Conservation (phyloP, 2,888 invertebrate species). For the Rotaria magnacalcarata region DNA sequence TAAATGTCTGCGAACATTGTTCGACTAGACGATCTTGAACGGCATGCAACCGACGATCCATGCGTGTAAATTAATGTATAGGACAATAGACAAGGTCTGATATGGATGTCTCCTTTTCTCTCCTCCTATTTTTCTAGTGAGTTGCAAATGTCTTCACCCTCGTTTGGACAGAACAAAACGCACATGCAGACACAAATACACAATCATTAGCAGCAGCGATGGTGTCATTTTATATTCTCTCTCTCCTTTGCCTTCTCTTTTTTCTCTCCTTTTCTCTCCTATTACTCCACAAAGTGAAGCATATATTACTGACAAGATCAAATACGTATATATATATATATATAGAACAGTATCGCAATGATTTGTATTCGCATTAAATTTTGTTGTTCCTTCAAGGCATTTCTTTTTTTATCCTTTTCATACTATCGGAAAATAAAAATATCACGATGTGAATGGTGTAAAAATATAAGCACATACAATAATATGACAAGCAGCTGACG, state of each 20-base stretch:
- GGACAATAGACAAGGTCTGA: neutral
- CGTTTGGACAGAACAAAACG: conserved; percentile 19
- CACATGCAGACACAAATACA: neutral
- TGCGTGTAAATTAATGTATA: neutral
- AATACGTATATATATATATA: no score
- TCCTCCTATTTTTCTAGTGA: neutral
- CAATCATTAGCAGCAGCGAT: neutral
- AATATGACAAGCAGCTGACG: neutral
- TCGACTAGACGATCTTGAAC: conserved; percentile 28
- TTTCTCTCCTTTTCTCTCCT: neutral
- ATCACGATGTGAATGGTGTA: neutral
- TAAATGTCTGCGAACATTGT: conserved; percentile 7
- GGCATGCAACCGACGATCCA: conserved; percentile 24
- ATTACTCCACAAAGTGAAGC: neutral
- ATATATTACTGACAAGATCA: neutral
- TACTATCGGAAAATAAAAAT: neutral
- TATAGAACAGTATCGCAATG: no score
- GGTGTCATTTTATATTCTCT: neutral
- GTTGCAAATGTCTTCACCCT: neutral
- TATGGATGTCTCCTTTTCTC: neutral
- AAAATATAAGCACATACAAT: neutral
- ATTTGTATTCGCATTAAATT: no score
- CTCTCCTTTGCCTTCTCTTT: neutral
- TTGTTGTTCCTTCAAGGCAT: no score
- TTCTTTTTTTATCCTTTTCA: neutral